Evolutionary conservation across 2,113 vertebrate genomes (phyloP).

Genomic region (Vulpes lagopus): DNA sequence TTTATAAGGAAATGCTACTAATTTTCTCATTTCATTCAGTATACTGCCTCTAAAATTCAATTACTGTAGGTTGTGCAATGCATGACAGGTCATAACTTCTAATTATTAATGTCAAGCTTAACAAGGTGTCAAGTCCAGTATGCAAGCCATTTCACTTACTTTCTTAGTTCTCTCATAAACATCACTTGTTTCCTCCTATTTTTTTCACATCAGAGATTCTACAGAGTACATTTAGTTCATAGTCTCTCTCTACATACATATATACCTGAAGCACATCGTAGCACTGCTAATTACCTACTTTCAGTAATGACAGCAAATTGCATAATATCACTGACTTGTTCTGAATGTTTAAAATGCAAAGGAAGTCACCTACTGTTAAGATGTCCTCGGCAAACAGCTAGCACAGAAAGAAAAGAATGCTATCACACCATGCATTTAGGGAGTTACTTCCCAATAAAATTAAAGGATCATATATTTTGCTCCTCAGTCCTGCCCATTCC

Average conservation of each 20-base stretch:
- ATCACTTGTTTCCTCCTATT: slow-evolving; percentile 66
- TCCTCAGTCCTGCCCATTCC: slow-evolving; percentile 64
- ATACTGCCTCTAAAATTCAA: slow-evolving; percentile 82
- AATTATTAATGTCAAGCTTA: slow-evolving; percentile 84
- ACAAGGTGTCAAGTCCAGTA: slow-evolving; percentile 73
- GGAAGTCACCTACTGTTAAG: slow-evolving; percentile 86
- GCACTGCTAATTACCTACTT: slow-evolving; percentile 79
- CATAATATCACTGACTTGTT: slow-evolving; percentile 79
- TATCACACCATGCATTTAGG: slow-evolving; percentile 74
- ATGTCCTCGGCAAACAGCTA: slow-evolving; percentile 85
- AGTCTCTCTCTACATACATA: background rate
- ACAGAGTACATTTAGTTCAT: slow-evolving; percentile 73
- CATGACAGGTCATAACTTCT: slow-evolving; percentile 84
- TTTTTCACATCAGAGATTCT: slow-evolving; percentile 78
- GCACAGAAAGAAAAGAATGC: slow-evolving; percentile 79
- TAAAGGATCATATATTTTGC: slow-evolving; percentile 74
- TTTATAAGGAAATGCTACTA: slow-evolving; percentile 72
- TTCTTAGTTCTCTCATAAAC: slow-evolving; percentile 77
- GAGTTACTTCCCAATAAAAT: slow-evolving; percentile 83
- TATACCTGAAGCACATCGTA: slow-evolving; percentile 76
- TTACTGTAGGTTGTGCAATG: slow-evolving; percentile 78
- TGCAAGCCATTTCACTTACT: slow-evolving; percentile 79
- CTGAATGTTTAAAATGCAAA: slow-evolving; percentile 85
- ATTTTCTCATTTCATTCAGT: slow-evolving; percentile 78
- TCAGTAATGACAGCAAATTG: slow-evolving; percentile 78